phyloP scores from a whole-genome alignment of 2,888 invertebrate genomes.

The Lordiphosa andalusiaca region DNA sequence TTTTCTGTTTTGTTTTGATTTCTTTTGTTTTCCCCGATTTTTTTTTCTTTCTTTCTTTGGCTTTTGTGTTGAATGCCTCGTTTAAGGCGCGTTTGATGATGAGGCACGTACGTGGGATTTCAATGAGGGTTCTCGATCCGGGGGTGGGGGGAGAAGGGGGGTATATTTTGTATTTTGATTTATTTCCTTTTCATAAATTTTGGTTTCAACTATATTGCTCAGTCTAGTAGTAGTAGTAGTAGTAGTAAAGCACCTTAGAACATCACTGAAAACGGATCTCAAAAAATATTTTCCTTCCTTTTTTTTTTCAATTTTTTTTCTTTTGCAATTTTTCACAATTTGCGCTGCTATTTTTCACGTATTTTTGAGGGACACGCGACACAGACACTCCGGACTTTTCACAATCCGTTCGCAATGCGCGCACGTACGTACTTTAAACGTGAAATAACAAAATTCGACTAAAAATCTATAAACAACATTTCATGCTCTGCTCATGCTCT shows the following conservation, averaged over 20 bases:
- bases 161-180: neutral
- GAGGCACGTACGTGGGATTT: constrained; percentile 67
- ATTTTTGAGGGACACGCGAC: constrained; percentile 54
- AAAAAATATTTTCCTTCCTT: constrained; percentile 8
- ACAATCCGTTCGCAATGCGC: constrained; percentile 66
- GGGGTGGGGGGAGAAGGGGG: constrained; percentile 1
- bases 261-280: constrained; percentile 26
- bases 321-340: constrained; percentile 11
- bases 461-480: constrained; percentile 77
- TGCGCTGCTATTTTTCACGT: constrained; percentile 37
- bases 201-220: constrained; percentile 21
- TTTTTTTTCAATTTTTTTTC: no score
- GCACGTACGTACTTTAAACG: constrained; percentile 77
- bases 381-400: constrained; percentile 51
- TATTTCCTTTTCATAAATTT: constrained; percentile 20
- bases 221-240: constrained; percentile 26
- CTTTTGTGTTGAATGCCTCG: constrained; percentile 65
- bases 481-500: constrained; percentile 49
- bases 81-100: constrained; percentile 65
- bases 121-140: constrained; percentile 12
- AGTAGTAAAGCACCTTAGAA: constrained; percentile 23
- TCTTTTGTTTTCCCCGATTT: constrained; percentile 40
- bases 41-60: constrained; percentile 35
- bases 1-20: constrained; percentile 25
- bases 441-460: constrained; percentile 79